Conservation (phyloP, 2,888 invertebrate genomes). For the Antitype chi region DNA sequence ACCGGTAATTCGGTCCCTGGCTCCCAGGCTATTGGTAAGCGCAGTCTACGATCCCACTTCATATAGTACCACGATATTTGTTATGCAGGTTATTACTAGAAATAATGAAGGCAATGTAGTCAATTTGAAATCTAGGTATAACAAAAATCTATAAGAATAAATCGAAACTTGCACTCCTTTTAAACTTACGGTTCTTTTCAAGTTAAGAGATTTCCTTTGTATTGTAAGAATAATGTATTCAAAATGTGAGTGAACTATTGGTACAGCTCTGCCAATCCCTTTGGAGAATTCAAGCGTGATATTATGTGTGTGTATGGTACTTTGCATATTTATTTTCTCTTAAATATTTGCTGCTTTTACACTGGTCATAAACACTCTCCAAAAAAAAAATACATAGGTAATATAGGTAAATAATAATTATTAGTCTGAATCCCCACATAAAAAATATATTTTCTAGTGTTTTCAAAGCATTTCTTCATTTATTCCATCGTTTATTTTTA, state of each 20-base stretch:
- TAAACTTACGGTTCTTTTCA: not conserved
- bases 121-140: not conserved
- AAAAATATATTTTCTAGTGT: not conserved
- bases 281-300: too few species aligned
- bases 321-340: too few species aligned
- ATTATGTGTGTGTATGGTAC: too few species aligned
- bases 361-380: not conserved
- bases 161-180: too few species aligned
- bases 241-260: too few species aligned
- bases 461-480: not conserved
- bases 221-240: not conserved
- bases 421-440: not conserved
- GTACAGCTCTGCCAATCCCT: too few species aligned
- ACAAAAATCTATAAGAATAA: not conserved
- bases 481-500: not conserved
- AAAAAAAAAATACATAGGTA: too few species aligned
- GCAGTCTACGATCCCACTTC: not conserved
- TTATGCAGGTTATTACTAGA: not conserved
- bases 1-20: too few species aligned
- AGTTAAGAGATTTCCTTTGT: not conserved
- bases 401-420: not conserved
- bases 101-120: not conserved
- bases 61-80: not conserved
- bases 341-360: not conserved
- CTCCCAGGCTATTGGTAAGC: not conserved